Evolutionary conservation across 1,140 invertebrate genomes (phyloP).

Genomic region (Ladona fulva): DNA sequence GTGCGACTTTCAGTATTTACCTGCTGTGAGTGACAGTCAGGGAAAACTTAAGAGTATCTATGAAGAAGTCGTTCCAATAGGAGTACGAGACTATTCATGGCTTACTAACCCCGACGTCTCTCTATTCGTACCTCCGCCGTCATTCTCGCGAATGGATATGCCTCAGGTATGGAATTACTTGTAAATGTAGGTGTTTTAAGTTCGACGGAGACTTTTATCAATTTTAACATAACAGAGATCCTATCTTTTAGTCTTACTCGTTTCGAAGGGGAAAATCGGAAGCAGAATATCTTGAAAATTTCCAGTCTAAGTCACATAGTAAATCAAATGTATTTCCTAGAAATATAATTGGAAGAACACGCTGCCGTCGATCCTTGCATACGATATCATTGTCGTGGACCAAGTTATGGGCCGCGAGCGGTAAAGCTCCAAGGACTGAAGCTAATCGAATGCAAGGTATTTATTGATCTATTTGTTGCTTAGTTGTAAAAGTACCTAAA

Average conservation of each 20-base stretch:
- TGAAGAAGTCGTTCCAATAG: conserved; percentile 53
- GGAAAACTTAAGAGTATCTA: conserved; percentile 47
- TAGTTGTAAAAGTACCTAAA: too few species aligned
- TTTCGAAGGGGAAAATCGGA: conserved; percentile 32
- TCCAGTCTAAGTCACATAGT: neutral
- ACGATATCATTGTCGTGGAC: conserved; percentile 37
- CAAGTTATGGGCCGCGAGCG: neutral
- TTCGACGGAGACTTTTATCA: neutral
- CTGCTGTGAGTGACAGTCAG: conserved; percentile 38
- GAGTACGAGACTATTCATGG: conserved; percentile 48
- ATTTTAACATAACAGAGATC: too few species aligned
- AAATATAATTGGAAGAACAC: conserved; percentile 43
- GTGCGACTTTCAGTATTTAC: conserved; percentile 86
- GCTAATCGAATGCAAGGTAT: too few species aligned
- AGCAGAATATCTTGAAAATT: conserved; percentile 27
- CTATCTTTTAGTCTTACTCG: conserved; percentile 30
- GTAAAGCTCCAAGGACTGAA: too few species aligned
- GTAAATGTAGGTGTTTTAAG: conserved; percentile 32
- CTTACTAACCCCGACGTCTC: conserved; percentile 45
- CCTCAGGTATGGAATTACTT: conserved; percentile 40
- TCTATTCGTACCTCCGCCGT: conserved; percentile 61
- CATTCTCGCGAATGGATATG: conserved; percentile 68
- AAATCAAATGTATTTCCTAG: conserved; percentile 22
- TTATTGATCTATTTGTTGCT: too few species aligned
- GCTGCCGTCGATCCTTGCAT: conserved; percentile 44